Conservation (phyloP, 2,888 invertebrate genomes). For the Spilosoma lubricipeda region DNA sequence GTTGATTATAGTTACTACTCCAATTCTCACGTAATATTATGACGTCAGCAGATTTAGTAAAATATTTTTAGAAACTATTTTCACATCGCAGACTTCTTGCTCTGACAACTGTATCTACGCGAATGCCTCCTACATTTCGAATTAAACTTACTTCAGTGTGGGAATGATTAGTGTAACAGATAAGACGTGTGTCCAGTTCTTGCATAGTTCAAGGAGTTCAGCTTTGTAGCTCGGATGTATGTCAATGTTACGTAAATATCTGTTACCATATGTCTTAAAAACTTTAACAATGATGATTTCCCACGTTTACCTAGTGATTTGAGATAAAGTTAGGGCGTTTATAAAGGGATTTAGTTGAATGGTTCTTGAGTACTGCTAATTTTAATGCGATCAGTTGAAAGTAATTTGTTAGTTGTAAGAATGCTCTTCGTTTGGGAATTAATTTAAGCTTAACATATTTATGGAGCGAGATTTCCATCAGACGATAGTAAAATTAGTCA, state of each 20-base stretch:
- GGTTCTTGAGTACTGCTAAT: neutral
- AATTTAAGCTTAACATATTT: neutral
- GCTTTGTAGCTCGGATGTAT: constrained; percentile 38
- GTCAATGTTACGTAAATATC: constrained; percentile 28
- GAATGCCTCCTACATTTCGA: neutral
- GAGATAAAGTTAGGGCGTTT: constrained; percentile 2
- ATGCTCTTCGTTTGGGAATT: neutral
- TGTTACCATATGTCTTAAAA: constrained; percentile 5
- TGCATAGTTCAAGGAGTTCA: constrained; percentile 45
- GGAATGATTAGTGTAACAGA: constrained; percentile 33
- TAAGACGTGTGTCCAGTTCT: constrained; percentile 38
- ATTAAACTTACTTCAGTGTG: constrained; percentile 25
- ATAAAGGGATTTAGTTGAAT: neutral
- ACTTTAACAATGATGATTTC: constrained; percentile 17
- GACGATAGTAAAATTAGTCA: too few species aligned
- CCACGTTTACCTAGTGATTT: constrained; percentile 7
- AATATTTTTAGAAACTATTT: constrained; percentile 5
- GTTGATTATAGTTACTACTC: neutral
- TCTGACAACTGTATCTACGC: neutral
- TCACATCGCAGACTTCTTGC: neutral
- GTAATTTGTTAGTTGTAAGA: neutral
- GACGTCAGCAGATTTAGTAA: constrained; percentile 1
- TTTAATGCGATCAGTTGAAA: neutral
- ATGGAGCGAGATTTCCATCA: neutral
- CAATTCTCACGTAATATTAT: neutral